Base-by-base conservation (phyloP, 2,797 vertebrate genomes). In the Nyctibius grandis region DNA sequence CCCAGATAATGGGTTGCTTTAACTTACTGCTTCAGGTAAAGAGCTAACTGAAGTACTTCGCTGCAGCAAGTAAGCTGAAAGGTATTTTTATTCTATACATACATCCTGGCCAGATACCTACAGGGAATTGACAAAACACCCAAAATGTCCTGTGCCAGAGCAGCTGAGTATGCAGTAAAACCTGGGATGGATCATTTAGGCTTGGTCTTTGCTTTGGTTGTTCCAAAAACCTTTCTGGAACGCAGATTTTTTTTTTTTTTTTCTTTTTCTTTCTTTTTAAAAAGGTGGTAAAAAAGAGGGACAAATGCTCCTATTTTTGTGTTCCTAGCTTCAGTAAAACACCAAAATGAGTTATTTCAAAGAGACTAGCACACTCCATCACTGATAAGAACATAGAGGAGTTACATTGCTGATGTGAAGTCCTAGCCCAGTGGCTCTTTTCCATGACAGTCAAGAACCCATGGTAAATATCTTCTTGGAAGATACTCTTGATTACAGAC, bases 21-120 rank as follows among this genome's bases (percentile, higher is more conserved):
- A 50, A 89, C 85, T 94, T 94, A 88, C 91, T 83, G 48, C 44
- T 75, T 93, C 70, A 79, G 29, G 85, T 94, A 90, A 88, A 93
- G 47, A 84, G 47, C 40, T 89, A 88, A 84, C 54, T 4, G 1
- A 90, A 95, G n/a, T 63, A 91, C 38, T 73, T 88, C 0, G 0
- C 34, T 64, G 73, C 28, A 91, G 76, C 40, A 81, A 86, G n/a
- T 40, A 81, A 81, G 19, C 29, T 63, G 28, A 93, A 89, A 13
- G 38, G 5, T 1, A 8, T 33, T 56, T 21, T 48, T 48, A 86
- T 79, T 81, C 29, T 75, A 22, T 83, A 33, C 17, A 38, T 88
- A 57, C 15, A 70, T 79, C 63, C 88, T 82, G 63, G 25, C 34
- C 9, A 6, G 36, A 22, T 82, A 59, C 53, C 80, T 82, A 86